A percentile compares a stretch with the other conserved stretches of the same genome.
phyloP scores from a whole-genome alignment of 2,113 vertebrate species.

The Garra rufa region DNA sequence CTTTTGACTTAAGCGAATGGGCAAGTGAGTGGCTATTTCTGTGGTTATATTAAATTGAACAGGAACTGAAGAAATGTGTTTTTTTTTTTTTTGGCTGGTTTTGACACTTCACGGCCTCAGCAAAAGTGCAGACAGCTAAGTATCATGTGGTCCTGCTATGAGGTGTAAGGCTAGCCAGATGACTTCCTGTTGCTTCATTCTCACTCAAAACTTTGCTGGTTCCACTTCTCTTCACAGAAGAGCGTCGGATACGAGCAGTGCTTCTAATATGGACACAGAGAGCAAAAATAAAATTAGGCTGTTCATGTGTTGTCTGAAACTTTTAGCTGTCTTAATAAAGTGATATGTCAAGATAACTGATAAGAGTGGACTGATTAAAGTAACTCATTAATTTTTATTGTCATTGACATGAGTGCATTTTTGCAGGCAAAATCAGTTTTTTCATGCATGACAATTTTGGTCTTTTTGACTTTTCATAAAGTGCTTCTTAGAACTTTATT shows the following conservation, averaged over 20 bases:
- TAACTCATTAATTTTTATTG: neutral
- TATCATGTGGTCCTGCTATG: constrained; percentile 76
- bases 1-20: constrained; percentile 51
- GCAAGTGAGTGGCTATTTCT: constrained; percentile 64
- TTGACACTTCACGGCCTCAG: constrained; percentile 71
- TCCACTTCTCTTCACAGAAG: constrained; percentile 74
- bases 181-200: constrained; percentile 78
- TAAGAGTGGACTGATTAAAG: neutral
- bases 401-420: neutral
- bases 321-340: neutral
- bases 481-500: too few relatives aligned
- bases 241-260: constrained; percentile 17
- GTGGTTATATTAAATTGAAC: constrained; percentile 75
- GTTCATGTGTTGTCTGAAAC: neutral
- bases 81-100: constrained; percentile 48
- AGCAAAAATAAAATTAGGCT: neutral
- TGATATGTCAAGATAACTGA: neutral
- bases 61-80: constrained; percentile 74
- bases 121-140: constrained; percentile 76
- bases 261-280: constrained; percentile 16
- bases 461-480: too few relatives aligned
- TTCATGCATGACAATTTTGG: too few relatives aligned
- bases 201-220: constrained; percentile 69
- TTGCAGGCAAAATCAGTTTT: too few relatives aligned
- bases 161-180: constrained; percentile 77